Evolutionary conservation across 2,888 invertebrate genomes (phyloP), one percentile per base, ranked within the genome.

Genomic region (Branchipolynoe longqiensis): DNA sequence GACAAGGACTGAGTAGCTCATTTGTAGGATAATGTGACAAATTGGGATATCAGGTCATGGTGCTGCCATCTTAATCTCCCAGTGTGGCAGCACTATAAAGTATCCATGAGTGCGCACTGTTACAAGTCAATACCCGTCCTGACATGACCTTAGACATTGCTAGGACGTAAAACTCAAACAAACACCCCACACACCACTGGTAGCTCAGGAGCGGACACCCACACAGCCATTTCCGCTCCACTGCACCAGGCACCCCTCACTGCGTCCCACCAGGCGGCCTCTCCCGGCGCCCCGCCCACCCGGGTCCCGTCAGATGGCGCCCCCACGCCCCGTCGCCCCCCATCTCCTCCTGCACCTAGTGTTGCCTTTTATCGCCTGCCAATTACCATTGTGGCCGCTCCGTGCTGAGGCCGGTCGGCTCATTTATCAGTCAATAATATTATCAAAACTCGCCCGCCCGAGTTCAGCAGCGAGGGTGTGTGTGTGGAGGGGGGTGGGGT

Each of bases 401-500:
- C 4, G 4, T n/a, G 28, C 33, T 4, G 64, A n/a, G 64, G 64
- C 22, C 64, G 33, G 31, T 31, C 8, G 64, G 12, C 64, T 64
- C 64, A 64, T 64, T 64, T 31, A 25, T 8, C 64, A 64, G 64
- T 64, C 64, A 64, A 64, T 64, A 64, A 64, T 64, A 64, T 64
- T 64, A 64, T 64, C 64, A 25, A 31, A 64, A 28, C 64, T 31
- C 33, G 3, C 64, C 64, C 8, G 33, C 8, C 48, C 48, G 18
- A 48, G 48, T 18, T 18, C 48, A 48, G 8, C 48, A 8, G 8
- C 48, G 48, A 18, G 18, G 48, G 8, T 12, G 18, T 48, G 48
- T 48, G 18, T 48, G n/a, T n/a, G n/a, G n/a, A n/a, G n/a, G n/a
- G n/a, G n/a, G n/a, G n/a, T n/a, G n/a, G n/a, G n/a, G n/a, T 48